A percentile compares a stretch with the other conserved stretches of the same genome.
Evolutionary conservation across 2,113 vertebrate genomes (phyloP).

Genomic region (Sprattus sprattus): DNA sequence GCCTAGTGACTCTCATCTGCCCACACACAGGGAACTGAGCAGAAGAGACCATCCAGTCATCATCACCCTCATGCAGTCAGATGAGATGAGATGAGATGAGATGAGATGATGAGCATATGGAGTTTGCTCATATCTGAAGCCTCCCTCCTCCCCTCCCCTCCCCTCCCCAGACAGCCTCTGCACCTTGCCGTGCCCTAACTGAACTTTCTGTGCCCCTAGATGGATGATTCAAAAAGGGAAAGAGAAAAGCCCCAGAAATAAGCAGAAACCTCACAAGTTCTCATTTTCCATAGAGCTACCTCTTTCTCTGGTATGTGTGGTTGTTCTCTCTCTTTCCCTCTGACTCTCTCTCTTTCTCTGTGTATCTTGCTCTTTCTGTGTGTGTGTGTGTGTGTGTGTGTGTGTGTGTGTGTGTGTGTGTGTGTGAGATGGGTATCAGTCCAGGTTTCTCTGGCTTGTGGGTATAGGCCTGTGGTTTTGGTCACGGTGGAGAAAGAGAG

Average conservation of each 20-base stretch:
- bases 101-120: neutral
- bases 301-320: slow-evolving; percentile 69
- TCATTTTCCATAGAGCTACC: slow-evolving; percentile 74
- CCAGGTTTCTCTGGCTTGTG: slow-evolving; percentile 71
- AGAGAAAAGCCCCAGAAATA: slow-evolving; percentile 53
- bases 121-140: slow-evolving; percentile 65
- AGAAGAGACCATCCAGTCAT: slow-evolving; percentile 38
- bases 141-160: slow-evolving; percentile 41
- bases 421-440: slow-evolving; percentile 64
- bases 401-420: slow-evolving; percentile 44
- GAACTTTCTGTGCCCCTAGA: slow-evolving; percentile 75
- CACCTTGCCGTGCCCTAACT: slow-evolving; percentile 55
- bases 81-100: too few relatives aligned
- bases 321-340: slow-evolving; percentile 33
- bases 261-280: slow-evolving; percentile 72
- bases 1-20: slow-evolving; percentile 31
- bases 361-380: slow-evolving; percentile 41
- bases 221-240: slow-evolving; percentile 70
- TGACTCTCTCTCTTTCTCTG: slow-evolving; percentile 18
- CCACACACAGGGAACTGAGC: neutral
- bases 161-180: neutral
- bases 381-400: slow-evolving; percentile 44
- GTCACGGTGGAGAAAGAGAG: slow-evolving; percentile 60
- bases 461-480: slow-evolving; percentile 74
- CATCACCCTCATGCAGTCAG: slow-evolving; percentile 56